Base-by-base conservation (phyloP, 2,113 vertebrate species). In the Aptenodytes forsteri region DNA sequence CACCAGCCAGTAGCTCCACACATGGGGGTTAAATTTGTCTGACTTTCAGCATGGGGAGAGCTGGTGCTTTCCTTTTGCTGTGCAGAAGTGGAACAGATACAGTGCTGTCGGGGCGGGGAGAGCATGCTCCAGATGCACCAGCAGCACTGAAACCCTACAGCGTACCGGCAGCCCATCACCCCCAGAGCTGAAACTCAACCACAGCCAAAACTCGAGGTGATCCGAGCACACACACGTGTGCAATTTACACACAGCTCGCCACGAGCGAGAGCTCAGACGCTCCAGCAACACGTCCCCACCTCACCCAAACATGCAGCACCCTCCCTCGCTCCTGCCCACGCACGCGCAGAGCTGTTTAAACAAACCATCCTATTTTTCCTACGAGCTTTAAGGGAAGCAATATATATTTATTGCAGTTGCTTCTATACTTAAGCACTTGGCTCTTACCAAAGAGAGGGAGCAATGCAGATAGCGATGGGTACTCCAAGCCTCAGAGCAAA, bases 301-400 rank as follows among this genome's bases (percentile, higher is more conserved):
- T 93, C 87, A 91, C 91, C 83, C 79, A 80, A 84, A 88, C 64
- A 85, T 52, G 22, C 75, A 72, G 64, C 88, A 71, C 79, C 69
- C 62, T 40, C 83, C 86, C 71, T 65, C 8, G 0, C 67, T 70
- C 40, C 72, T 71, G 52, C 88, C 73, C 79, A 84, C 62, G 0
- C 62, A 14, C 62, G 12, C 15, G 1, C 56, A 49, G 19, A 75
- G 62, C 78, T 76, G 42, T 25, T 76, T 66, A 66, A 83, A 70
- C 79, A 76, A 80, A 49, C 64, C 83, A 49, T 19, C 58, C 54
- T 30, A 8, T 52, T 88, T 76, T 76, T 14, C 73, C 75, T 27
- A 19, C 9, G 23, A 73, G 38, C 55, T 59, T 26, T 55, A 50
- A 58, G 55, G 56, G 66, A 83, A 89, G 47, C 38, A 50, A 21